Base-by-base conservation (phyloP, 2,113 vertebrate genomes). In the Phrynosoma blainvillii region DNA sequence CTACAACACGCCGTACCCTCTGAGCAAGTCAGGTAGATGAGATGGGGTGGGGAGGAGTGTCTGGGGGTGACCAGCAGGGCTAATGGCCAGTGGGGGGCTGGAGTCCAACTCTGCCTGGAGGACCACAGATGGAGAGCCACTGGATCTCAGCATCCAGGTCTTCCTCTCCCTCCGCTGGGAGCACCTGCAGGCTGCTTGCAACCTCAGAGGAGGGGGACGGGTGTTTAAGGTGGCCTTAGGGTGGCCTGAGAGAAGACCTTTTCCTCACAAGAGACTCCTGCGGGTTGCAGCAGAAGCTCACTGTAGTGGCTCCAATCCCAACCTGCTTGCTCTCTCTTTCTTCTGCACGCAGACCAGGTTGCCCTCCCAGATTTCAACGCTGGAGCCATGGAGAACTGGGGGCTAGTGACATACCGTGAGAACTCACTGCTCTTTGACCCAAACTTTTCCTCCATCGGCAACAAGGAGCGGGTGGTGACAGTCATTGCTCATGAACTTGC, bases 311-410 rank as follows among this genome's bases (percentile, higher is more conserved):
- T 12, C 59, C 59, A 14, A 2, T 62, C 16, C 2, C 13, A 62
- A 16, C 59, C 56, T 11, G 7, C 1, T 56, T 12, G 11, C 56
- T 18, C 59, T 62, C 59, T 62, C 14, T 62, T 18, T 4, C 1
- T 84, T 56, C n/a, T 56, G 30, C 66, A 18, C 42, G 5, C 91
- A 99, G 99, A 99, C 95, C 99, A 99, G 96, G 96, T 99, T 0
- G 98, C 94, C 23, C 95, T 99, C 89, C 99, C 98, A 0, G 99
- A 99, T 93, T 99, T 99, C 92, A 96, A 96, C 0, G 98, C 98
- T 0, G 99, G 99, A 0, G 99, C 98, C 0, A 99, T 99, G 99
- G 99, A 99, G 95, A 99, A 99, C 97, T 99, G 99, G 99, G 99
- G 99, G 11, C 97, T 99, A 80, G 91, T 99, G 91, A 99, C 98